These are phyloP conservation scores for Patella pellucida DNA, from an alignment of 2,888 invertebrate species.

Conservation along the genomic window DNA sequence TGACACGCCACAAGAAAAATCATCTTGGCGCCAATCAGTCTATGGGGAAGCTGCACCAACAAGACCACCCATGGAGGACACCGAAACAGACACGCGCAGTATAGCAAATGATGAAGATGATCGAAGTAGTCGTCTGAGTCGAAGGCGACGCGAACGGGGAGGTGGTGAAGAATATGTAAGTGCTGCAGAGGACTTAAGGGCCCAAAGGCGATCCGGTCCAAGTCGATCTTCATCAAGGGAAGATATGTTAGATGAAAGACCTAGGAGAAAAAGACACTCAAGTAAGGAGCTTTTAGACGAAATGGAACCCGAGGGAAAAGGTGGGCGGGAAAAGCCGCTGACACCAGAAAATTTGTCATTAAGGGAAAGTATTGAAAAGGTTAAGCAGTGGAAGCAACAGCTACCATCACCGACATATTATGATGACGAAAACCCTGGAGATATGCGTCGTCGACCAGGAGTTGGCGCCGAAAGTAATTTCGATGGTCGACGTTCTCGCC, in stretches of 20 bases:
- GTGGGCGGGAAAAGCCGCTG: constrained; percentile 35
- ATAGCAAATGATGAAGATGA: constrained; percentile 41
- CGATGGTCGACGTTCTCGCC: constrained; percentile 36
- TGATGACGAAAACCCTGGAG: constrained; percentile 28
- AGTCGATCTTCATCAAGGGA: constrained; percentile 61
- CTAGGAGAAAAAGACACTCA: constrained; percentile 51
- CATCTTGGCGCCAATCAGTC: constrained; percentile 56
- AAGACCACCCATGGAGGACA: constrained; percentile 22
- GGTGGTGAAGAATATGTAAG: constrained; percentile 34
- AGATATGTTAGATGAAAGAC: constrained; percentile 56
- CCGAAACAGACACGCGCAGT: constrained; percentile 30
- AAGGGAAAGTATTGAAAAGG: constrained; percentile 69
- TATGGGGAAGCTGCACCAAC: constrained; percentile 51
- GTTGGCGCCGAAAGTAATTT: constrained; percentile 29
- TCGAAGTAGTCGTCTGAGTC: constrained; percentile 40
- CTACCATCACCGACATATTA: constrained; percentile 48
- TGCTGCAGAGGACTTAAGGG: constrained; percentile 36
- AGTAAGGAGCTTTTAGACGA: constrained; percentile 58
- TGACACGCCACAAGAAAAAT: constrained; percentile 54
- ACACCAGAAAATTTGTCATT: constrained; percentile 64
- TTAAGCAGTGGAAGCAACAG: constrained; percentile 67
- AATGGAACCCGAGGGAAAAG: constrained; percentile 11
- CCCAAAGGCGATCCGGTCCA: constrained; percentile 31
- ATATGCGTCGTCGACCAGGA: constrained; percentile 27
- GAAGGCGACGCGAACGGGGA: constrained; percentile 31